phyloP scores from a whole-genome alignment of 2,113 vertebrate species.

The Patagioenas fasciata region DNA sequence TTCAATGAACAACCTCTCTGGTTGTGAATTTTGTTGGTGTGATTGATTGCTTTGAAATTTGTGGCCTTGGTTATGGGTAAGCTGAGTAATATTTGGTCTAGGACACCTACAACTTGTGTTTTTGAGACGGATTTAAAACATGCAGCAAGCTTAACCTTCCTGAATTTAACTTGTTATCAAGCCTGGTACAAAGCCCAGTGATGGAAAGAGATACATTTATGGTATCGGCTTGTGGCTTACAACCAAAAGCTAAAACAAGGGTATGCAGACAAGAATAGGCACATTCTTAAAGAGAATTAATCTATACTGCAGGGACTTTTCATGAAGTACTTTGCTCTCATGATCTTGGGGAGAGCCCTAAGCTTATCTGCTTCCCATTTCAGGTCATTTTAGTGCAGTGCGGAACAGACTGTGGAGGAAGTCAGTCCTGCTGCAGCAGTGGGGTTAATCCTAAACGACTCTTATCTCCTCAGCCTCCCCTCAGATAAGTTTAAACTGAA shows the following conservation, averaged over 20 bases:
- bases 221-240: not conserved
- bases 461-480: not conserved
- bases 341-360: not conserved
- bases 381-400: not conserved
- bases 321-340: not conserved
- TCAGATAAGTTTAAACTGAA: not conserved
- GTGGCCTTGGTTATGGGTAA: not conserved
- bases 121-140: not conserved
- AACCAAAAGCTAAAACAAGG: not conserved
- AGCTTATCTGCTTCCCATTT: not conserved
- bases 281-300: not conserved
- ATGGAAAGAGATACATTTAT: not conserved
- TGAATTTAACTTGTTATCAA: not conserved
- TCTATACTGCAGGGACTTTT: not conserved
- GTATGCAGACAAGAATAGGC: not conserved
- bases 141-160: not conserved
- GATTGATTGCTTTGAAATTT: not conserved
- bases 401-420: not conserved
- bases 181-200: not conserved
- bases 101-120: not conserved
- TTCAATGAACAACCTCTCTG: not conserved
- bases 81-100: not conserved
- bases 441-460: not conserved
- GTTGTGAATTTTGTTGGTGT: not conserved
- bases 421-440: not conserved